Conservation (phyloP, 2,113 vertebrate genomes). For the Microcebus lehilahytsara region DNA sequence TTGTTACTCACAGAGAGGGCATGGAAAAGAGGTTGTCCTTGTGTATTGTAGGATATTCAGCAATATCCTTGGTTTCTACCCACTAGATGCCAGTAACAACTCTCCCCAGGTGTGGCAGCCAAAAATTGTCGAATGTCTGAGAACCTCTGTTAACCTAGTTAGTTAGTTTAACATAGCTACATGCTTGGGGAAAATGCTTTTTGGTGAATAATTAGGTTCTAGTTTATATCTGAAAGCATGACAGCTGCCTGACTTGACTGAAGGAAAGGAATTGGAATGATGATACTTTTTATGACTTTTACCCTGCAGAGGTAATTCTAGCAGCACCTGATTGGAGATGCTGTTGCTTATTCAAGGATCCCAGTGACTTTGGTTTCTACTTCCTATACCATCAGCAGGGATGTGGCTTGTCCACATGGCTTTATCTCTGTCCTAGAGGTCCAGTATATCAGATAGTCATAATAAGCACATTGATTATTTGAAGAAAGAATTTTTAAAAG, state of each 20-base stretch:
- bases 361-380: neutral
- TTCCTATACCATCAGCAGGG: neutral
- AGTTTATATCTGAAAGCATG: neutral
- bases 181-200: neutral
- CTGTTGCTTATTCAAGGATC: neutral
- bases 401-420: neutral
- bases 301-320: neutral
- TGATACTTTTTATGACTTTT: neutral
- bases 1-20: neutral
- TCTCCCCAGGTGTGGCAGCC: neutral
- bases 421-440: neutral
- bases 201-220: neutral
- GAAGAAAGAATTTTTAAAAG: slow-evolving; percentile 31
- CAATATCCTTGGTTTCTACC: neutral
- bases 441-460: neutral
- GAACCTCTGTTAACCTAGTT: neutral
- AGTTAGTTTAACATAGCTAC: neutral
- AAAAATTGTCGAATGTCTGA: neutral
- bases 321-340: neutral
- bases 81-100: neutral
- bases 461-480: neutral
- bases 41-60: neutral
- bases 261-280: neutral
- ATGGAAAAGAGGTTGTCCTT: neutral
- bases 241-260: neutral